Base-by-base conservation (phyloP, 2,797 vertebrate species). In the Catostomus latipinnis region DNA sequence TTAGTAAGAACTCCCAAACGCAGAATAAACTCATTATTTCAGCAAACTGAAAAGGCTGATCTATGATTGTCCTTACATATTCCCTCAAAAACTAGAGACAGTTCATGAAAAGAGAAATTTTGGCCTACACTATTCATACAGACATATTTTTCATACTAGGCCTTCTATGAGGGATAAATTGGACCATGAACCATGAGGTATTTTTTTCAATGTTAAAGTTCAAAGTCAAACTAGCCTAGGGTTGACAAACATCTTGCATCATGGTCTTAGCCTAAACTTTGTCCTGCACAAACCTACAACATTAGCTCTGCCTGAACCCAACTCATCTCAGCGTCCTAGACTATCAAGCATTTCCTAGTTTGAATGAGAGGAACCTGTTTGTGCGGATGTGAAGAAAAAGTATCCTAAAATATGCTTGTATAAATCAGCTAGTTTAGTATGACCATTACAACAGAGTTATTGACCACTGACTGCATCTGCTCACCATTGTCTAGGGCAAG, bases 191-290 rank as follows among this genome's bases (percentile, higher is more conserved):
- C 70, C 58, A 43, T 45, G 53, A 82, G 5, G 52, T 16, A 56
- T 52, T 69, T 77, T 57, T 65, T 73, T 71, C 34, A 49, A 10
- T 1, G 46, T 81, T 61, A 75, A 74, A 85, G 81, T 78, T 85
- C 84, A 87, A 86, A 77, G 67, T 65, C 73, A 63, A 46, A 83
- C 48, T 9, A 66, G 5, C 18, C 50, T 46, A 49, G 72, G 16
- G 45, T 57, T 77, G 71, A 73, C 56, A 68, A 67, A 78, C 63
- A 56, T 62, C 68, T 78, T 78, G 69, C 57, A 81, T 22, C 74
- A 69, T 61, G 57, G 65, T 80, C 69, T 63, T 49, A 65, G 54
- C 6, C 53, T 56, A n/a, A 43, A 54, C 68, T 54, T 63, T 10
- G 45, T 6, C 22, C 14, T 58, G 50, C 8, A 53, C 6, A 69